phyloP scores from a whole-genome alignment of 1,140 invertebrate species.

The Heliconius congener region DNA sequence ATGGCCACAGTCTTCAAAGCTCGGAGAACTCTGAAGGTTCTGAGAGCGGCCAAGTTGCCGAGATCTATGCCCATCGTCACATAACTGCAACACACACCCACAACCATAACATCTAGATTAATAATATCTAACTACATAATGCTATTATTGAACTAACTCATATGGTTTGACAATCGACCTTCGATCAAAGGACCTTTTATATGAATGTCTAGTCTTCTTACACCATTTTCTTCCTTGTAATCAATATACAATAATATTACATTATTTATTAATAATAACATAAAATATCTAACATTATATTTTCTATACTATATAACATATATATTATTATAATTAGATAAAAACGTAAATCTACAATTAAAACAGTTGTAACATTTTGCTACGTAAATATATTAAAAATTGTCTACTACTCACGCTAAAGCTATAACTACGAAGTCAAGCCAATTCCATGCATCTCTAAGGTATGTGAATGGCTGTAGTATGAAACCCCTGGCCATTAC shows the following conservation, averaged over 20 bases:
- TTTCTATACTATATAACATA: conserved; percentile 61
- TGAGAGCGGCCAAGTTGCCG: conserved; percentile 98
- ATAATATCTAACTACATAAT: conserved; percentile 61
- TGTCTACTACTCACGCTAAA: conserved; percentile 96
- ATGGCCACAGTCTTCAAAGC: conserved; percentile 99
- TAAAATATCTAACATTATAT: conserved; percentile 41
- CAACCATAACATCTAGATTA: conserved; percentile 75
- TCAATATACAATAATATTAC: conserved; percentile 12
- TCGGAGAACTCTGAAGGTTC: conserved; percentile 99
- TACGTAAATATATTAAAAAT: conserved; percentile 72
- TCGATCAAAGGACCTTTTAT: conserved; percentile 20
- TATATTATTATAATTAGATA: conserved; percentile 53
- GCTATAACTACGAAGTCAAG: conserved; percentile 99
- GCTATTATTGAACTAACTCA: conserved; percentile 39
- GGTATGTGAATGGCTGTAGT: conserved; percentile 99
- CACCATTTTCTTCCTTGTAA: conserved; percentile 17
- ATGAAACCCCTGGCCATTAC: conserved; percentile 99
- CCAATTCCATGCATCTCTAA: conserved; percentile 99
- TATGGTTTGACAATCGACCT: conserved; percentile 13
- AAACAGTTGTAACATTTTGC: conserved; percentile 59
- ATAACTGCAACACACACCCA: conserved; percentile 89
- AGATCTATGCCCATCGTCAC: conserved; percentile 99
- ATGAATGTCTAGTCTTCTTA: conserved; percentile 17
- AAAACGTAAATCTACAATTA: conserved; percentile 63
- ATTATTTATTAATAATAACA: conserved; percentile 33